Base-by-base conservation (phyloP, 2,113 vertebrate species). In the Phocoena sinus region DNA sequence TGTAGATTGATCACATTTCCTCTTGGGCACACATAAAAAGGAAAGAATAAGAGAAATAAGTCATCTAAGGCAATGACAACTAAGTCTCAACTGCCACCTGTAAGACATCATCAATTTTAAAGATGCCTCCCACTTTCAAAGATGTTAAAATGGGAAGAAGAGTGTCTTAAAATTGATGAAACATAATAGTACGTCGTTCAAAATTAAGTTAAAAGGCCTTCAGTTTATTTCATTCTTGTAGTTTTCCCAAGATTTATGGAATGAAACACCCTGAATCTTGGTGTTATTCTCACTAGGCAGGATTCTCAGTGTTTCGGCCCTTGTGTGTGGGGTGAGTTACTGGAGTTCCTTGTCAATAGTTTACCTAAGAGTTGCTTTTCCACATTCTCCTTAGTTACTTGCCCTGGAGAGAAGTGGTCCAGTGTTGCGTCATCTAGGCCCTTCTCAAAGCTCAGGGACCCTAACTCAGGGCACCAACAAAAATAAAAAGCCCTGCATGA, bases 351-450 rank as follows among this genome's bases (percentile, higher is more conserved):
- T 17, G 9, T 6, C 2, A 8, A 10, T 10, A 38, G 58, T 38
- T 31, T 50, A 28, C 25, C 91, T 8, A 11, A 25, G 79, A 70
- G 83, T 20, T n/a, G 25, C 58, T 9, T 31, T 26, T n/a, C 62
- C 26, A 11, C 21, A 0, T 60, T 56, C 68, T 41, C 9, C 62
- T n/a, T 7, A 21, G 56, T 4, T 14, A 2, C 68, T 62, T 3
- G 47, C 10, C 91, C 80, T 18, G 9, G 65, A 47, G 31, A 53
- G 58, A 47, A 41, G 58, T 20, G 33, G 21, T 18, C 47, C 67
- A 26, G 25, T 2, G 0, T 87, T 47, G 60, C 28, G 14, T 25
- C 68, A 18, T 5, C 28, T 17, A 0, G 15, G 8, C 71, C 0
- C 36, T 74, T 25, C 62, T 84, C 47, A 5, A 5, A 58, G 38